A percentile compares a stretch with the other conserved stretches of the same genome.
phyloP scores from a whole-genome alignment of 1,140 invertebrate species.

The Brachionus asplanchnoidis region DNA sequence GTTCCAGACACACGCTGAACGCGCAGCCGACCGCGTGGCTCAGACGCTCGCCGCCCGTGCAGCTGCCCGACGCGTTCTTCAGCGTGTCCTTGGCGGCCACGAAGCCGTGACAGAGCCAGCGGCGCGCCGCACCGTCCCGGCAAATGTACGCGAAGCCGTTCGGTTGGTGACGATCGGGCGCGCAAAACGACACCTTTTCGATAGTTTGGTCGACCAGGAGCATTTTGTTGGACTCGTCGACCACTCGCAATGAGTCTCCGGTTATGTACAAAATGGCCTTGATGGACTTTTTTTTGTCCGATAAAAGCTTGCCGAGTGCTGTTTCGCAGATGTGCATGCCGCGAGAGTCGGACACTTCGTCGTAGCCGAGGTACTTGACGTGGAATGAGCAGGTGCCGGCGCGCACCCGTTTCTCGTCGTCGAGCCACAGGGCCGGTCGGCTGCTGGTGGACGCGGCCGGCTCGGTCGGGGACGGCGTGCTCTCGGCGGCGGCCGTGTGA shows the following conservation, averaged over 20 bases:
- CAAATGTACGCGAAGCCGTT: slow-evolving; percentile 93
- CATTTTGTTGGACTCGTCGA: slow-evolving; percentile 94
- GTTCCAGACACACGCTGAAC: slow-evolving; percentile 92
- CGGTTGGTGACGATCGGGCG: slow-evolving; percentile 94
- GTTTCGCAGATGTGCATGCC: slow-evolving; percentile 99
- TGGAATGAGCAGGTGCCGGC: slow-evolving; percentile 91
- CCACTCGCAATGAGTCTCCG: slow-evolving; percentile 90
- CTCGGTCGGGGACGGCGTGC: no score
- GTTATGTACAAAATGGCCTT: slow-evolving; percentile 78
- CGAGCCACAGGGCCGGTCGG: slow-evolving; percentile 93
- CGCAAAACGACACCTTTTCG: slow-evolving; percentile 99
- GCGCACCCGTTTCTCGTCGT: slow-evolving; percentile 90
- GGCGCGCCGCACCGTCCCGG: slow-evolving; percentile 71
- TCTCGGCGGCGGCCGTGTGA: neutral
- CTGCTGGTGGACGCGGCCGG: neutral
- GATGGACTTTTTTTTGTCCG: slow-evolving; percentile 51
- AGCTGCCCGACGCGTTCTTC: neutral
- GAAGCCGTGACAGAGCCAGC: slow-evolving; percentile 99
- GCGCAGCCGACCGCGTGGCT: slow-evolving; percentile 99
- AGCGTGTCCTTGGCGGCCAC: slow-evolving; percentile 69
- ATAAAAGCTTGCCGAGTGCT: slow-evolving; percentile 73
- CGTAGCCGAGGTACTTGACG: slow-evolving; percentile 97
- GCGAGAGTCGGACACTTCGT: slow-evolving; percentile 96
- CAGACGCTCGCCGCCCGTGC: slow-evolving; percentile 74
- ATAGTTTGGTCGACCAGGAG: slow-evolving; percentile 99